phyloP scores from a whole-genome alignment of 2,888 invertebrate species.

The Hemaris fuciformis region DNA sequence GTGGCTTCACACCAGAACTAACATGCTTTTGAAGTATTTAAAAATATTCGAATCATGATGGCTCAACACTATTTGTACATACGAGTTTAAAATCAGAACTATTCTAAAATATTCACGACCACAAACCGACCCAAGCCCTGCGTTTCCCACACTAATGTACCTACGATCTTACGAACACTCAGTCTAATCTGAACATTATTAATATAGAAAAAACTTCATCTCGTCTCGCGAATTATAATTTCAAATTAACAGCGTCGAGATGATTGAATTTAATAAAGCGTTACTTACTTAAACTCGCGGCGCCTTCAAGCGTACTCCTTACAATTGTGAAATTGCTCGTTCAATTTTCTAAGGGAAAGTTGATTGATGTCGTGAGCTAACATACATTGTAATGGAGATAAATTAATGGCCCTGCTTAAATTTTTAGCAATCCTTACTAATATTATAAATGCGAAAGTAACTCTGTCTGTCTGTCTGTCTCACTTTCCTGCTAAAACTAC shows the following conservation, averaged over 20 bases:
- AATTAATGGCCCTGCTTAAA: background rate
- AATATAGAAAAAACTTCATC: constrained; percentile 8
- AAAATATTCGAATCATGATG: too few relatives aligned
- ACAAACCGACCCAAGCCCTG: background rate
- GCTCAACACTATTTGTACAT: too few relatives aligned
- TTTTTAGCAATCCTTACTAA: too few relatives aligned
- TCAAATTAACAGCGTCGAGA: constrained; percentile 10
- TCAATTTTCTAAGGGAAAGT: background rate
- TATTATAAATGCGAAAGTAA: too few relatives aligned
- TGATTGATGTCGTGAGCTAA: background rate
- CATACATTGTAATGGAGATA: background rate
- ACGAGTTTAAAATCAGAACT: too few relatives aligned
- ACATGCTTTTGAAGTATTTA: too few relatives aligned
- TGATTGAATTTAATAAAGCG: constrained; percentile 15
- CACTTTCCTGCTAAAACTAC: too few relatives aligned
- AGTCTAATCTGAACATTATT: background rate
- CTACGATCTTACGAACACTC: background rate
- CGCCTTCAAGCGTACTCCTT: background rate
- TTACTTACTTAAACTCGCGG: constrained; percentile 8
- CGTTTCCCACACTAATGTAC: background rate
- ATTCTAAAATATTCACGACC: too few relatives aligned
- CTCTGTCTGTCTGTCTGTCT: too few relatives aligned
- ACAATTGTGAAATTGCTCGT: background rate
- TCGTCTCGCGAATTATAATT: constrained; percentile 7
- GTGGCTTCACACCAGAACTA: too few relatives aligned